Evolutionary conservation across 2,113 vertebrate genomes (phyloP), one percentile per base, ranked within the genome.

Genomic region (Grammomys surdaster): DNA sequence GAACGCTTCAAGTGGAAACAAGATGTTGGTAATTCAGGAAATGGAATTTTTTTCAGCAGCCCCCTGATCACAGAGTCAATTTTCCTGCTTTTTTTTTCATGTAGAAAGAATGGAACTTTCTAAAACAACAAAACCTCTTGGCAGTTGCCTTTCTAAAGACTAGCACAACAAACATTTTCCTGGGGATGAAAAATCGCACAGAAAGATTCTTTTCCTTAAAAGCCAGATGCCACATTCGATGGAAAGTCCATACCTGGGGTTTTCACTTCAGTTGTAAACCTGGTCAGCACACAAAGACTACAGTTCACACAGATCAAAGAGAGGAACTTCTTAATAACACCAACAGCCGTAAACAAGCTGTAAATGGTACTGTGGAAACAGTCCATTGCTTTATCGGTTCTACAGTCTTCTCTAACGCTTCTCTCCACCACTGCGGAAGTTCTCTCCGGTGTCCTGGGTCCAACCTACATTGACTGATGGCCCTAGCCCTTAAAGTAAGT

Each of bases 221-320:
- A 33, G 48, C 9, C 8, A 82, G 54, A 33, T 0, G 0, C 43
- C 70, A 96, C 43, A 48, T 70, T 89, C 19, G 48, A 60, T 56
- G 54, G 43, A 82, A 93, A 93, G 63, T 11, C 80, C 51, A 10
- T 60, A 78, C 58, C 31, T 81, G 40, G 82, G 60, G 87, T 46
- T 96, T 91, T 70, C 97, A 80, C 51, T 65, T 78, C n/a, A 43
- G 7, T 81, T 63, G 94, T 94, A 94, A 95, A 96, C 43, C 76
- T 54, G 12, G 87, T 88, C 73, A 91, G 72, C 24, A 16, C 31
- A 81, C 36, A 84, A 0, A 31, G 36, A 77, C 63, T 11, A 67
- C 10, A 85, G 58, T 13, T 90, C 88, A 76, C 81, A 84, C 13
- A 81, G 76, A 88, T 78, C 40, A 91, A 88, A 89, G 69, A 40